These are phyloP conservation scores for Drosophila busckii DNA, from an alignment of 1,140 invertebrate genomes.

Conservation along the genomic window DNA sequence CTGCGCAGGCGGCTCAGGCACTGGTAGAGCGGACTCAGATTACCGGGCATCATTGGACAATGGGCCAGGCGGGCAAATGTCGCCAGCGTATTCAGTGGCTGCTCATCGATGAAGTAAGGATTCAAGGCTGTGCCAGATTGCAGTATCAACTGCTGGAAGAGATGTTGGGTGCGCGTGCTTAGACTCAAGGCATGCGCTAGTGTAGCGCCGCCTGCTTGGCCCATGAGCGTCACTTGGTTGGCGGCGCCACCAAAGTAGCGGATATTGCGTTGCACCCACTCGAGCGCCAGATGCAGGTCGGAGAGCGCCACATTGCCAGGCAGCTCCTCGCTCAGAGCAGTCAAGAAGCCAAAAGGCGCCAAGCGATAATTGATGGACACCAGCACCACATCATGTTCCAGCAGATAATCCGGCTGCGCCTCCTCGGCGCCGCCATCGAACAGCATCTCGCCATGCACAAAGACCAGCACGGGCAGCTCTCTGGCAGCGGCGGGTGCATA, in stretches of 20 bases:
- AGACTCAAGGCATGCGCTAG: slow-evolving; percentile 79
- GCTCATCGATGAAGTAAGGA: slow-evolving; percentile 65
- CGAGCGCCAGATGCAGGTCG: slow-evolving; percentile 83
- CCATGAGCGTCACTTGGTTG: slow-evolving; percentile 81
- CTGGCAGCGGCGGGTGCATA: slow-evolving; percentile 39
- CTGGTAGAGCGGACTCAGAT: slow-evolving; percentile 29
- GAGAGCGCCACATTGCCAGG: slow-evolving; percentile 86
- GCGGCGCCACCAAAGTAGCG: slow-evolving; percentile 84
- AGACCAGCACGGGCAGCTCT: slow-evolving; percentile 68
- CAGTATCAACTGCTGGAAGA: slow-evolving; percentile 68
- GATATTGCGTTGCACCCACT: slow-evolving; percentile 84
- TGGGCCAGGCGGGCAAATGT: slow-evolving; percentile 55
- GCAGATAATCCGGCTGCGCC: slow-evolving; percentile 86
- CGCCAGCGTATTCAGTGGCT: slow-evolving; percentile 41
- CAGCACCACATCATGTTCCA: slow-evolving; percentile 87
- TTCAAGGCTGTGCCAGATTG: slow-evolving; percentile 75
- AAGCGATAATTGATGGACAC: slow-evolving; percentile 90
- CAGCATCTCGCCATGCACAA: slow-evolving; percentile 78
- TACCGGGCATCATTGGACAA: slow-evolving; percentile 37
- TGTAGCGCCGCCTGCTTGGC: slow-evolving; percentile 82
- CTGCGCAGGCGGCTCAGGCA: slow-evolving; percentile 51
- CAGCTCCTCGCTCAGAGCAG: slow-evolving; percentile 79
- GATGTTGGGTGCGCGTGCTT: slow-evolving; percentile 49
- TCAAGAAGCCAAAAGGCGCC: slow-evolving; percentile 81
- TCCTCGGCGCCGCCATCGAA: slow-evolving; percentile 80